Evolutionary conservation across 2,113 vertebrate genomes (phyloP).

Genomic region (Octodon degus): DNA sequence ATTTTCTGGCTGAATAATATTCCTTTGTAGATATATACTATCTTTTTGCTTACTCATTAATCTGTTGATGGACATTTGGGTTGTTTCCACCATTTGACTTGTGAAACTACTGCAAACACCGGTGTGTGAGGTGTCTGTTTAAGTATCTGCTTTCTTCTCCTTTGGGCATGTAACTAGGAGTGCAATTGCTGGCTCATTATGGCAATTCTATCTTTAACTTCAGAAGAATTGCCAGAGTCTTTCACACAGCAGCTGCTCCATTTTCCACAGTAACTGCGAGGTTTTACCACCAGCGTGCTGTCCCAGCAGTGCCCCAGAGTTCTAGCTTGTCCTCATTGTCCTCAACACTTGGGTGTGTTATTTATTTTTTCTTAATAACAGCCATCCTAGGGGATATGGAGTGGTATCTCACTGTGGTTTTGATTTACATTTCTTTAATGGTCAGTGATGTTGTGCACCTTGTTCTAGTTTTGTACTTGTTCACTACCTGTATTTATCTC

Average conservation of each 20-base stretch:
- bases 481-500: not conserved
- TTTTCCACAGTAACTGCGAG: not conserved
- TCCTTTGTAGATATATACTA: not conserved
- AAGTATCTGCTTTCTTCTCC: not conserved
- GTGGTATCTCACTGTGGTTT: not conserved
- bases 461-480: not conserved
- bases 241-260: not conserved
- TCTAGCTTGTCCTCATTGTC: not conserved
- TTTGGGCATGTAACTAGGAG: not conserved
- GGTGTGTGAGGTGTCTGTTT: not conserved
- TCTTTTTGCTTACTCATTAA: not conserved
- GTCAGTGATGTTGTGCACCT: not conserved
- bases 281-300: not conserved
- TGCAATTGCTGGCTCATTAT: not conserved
- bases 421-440: not conserved
- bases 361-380: not conserved
- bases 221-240: not conserved
- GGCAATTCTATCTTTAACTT: not conserved
- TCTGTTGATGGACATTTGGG: not conserved
- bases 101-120: not conserved
- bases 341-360: not conserved
- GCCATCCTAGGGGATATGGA: not conserved
- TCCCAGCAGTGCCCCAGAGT: not conserved
- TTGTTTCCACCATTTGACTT: not conserved
- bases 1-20: constrained; percentile 16